Percentiles rank a stretch among this genome's conserved stretches.
Conservation (phyloP, 2,113 vertebrate genomes). For the Cettia cetti region DNA sequence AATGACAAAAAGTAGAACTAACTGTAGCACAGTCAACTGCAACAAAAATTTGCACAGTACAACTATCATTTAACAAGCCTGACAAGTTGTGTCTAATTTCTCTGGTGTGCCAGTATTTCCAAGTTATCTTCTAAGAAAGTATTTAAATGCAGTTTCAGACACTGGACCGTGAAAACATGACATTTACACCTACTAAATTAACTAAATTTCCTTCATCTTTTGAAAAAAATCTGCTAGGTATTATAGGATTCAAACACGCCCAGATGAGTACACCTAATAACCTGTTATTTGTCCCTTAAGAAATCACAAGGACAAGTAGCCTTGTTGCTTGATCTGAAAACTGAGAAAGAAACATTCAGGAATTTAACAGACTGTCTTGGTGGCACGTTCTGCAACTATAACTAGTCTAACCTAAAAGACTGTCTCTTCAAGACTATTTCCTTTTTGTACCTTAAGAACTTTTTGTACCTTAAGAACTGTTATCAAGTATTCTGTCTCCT, state of each 20-base stretch:
- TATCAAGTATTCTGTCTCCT: neutral
- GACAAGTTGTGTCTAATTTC: neutral
- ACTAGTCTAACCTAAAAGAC: neutral
- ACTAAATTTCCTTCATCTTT: neutral
- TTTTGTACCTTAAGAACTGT: neutral
- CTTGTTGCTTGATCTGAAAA: neutral
- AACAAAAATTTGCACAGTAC: neutral
- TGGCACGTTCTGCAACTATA: neutral
- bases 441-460: neutral
- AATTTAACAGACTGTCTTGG: neutral
- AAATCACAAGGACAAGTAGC: neutral
- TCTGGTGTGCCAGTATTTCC: neutral
- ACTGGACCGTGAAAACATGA: neutral
- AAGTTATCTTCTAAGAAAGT: neutral
- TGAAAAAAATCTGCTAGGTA: neutral
- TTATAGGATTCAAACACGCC: neutral
- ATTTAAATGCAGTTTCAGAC: neutral
- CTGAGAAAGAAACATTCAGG: neutral
- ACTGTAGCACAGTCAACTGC: neutral
- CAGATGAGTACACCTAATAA: neutral
- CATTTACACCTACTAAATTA: neutral
- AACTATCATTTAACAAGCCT: neutral
- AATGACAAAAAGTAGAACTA: neutral
- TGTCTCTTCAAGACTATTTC: neutral
- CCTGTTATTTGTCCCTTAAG: neutral